These are phyloP conservation scores for Hassar affinis DNA, from an alignment of 2,113 vertebrate species.

Conservation along the genomic window DNA sequence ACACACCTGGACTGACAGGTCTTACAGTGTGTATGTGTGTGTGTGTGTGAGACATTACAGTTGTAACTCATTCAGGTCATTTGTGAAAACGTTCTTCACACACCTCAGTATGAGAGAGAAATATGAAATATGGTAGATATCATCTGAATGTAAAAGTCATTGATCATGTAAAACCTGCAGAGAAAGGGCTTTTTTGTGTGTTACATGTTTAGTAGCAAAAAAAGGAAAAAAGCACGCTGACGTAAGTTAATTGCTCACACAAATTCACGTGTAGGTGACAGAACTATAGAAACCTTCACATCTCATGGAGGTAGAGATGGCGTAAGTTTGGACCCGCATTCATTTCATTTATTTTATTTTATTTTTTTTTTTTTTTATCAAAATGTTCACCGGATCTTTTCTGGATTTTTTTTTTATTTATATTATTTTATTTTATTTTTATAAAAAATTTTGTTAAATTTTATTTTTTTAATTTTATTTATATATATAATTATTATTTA, in stretches of 20 bases:
- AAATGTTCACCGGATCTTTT: too few relatives aligned
- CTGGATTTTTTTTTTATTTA: too few relatives aligned
- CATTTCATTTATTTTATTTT: too few relatives aligned
- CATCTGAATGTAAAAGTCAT: neutral
- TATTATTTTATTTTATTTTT: too few relatives aligned
- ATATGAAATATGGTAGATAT: neutral
- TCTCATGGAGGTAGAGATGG: too few relatives aligned
- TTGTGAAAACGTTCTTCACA: neutral
- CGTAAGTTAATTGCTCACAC: neutral
- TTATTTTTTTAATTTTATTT: too few relatives aligned
- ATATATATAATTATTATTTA: too few relatives aligned
- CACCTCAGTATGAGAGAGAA: neutral
- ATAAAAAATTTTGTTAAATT: too few relatives aligned
- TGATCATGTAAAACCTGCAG: neutral
- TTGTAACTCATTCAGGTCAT: too few relatives aligned
- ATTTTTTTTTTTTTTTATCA: too few relatives aligned
- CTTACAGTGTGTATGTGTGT: conserved; percentile 37
- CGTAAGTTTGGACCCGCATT: too few relatives aligned
- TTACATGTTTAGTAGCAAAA: neutral
- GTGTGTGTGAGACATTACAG: neutral
- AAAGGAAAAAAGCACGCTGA: neutral
- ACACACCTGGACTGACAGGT: conserved; percentile 68
- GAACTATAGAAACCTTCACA: too few relatives aligned
- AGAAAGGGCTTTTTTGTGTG: neutral
- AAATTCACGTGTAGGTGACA: neutral